Evolutionary conservation across 2,113 vertebrate genomes (phyloP).

Genomic region (Nannobrachium achirus): DNA sequence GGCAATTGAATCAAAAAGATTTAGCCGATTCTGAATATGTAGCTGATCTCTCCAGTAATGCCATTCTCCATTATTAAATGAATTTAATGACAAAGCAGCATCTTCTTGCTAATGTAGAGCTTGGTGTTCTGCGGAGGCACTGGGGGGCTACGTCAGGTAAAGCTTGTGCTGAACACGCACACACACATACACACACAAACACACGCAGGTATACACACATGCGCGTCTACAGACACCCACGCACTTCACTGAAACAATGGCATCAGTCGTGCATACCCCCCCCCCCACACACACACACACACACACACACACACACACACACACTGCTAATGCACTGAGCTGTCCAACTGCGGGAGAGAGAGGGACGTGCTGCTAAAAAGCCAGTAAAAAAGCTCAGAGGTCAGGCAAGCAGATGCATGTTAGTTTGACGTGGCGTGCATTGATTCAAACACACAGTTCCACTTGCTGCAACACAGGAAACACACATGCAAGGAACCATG

Average conservation of each 20-base stretch:
- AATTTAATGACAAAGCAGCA: constrained; percentile 71
- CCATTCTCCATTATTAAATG: constrained; percentile 75
- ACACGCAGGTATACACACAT: not conserved
- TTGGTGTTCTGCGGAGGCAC: constrained; percentile 71
- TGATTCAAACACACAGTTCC: not conserved
- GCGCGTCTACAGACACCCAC: constrained; percentile 1
- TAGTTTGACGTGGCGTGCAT: constrained; percentile 24
- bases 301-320: constrained; percentile 10
- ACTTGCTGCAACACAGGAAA: constrained; percentile 24
- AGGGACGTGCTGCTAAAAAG: constrained; percentile 24
- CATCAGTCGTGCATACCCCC: constrained; percentile 15
- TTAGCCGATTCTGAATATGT: constrained; percentile 1
- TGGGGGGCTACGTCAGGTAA: constrained; percentile 65
- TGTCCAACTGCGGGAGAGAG: constrained; percentile 23
- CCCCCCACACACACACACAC: constrained; percentile 24
- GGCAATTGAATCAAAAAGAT: not conserved
- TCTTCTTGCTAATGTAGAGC: constrained; percentile 66
- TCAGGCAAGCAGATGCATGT: constrained; percentile 27
- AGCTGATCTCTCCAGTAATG: constrained; percentile 81
- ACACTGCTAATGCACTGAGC: constrained; percentile 35
- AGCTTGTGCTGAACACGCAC: constrained; percentile 58
- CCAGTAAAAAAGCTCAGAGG: constrained; percentile 24
- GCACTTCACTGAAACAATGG: not conserved
- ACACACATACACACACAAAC: not conserved
- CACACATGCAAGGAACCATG: constrained; percentile 42